These are phyloP conservation scores for Phaethornis superciliosus DNA, from an alignment of 2,113 vertebrate species.

Conservation along the genomic window DNA sequence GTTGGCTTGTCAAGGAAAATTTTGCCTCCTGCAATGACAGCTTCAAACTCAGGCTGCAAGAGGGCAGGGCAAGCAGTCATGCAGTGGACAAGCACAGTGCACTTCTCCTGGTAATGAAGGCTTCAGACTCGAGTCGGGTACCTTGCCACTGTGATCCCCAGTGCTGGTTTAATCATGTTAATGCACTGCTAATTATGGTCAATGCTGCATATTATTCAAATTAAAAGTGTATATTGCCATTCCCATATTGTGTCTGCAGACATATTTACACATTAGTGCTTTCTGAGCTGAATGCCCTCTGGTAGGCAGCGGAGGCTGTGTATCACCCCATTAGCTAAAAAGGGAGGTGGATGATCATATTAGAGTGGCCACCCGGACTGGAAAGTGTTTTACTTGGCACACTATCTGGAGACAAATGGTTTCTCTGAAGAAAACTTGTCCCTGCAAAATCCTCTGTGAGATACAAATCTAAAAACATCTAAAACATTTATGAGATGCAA, in stretches of 20 bases:
- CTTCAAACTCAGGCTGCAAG: slow-evolving; percentile 9
- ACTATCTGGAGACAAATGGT: not conserved
- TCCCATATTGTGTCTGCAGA: slow-evolving; percentile 17
- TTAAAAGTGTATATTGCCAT: slow-evolving; percentile 65
- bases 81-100: not conserved
- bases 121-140: not conserved
- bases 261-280: slow-evolving; percentile 27
- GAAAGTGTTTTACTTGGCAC: not conserved
- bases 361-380: not conserved
- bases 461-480: not conserved
- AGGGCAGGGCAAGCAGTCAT: slow-evolving; percentile 39
- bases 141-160: slow-evolving; percentile 29
- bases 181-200: slow-evolving; percentile 71
- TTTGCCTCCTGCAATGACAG: slow-evolving; percentile 50
- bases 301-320: not conserved
- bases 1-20: slow-evolving; percentile 57
- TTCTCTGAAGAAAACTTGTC: not conserved
- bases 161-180: slow-evolving; percentile 43
- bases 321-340: slow-evolving; percentile 4
- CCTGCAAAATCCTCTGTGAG: not conserved
- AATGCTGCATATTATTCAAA: slow-evolving; percentile 66
- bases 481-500: too few species aligned
- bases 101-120: not conserved
- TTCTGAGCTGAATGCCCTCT: slow-evolving; percentile 46
- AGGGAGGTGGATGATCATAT: not conserved